phyloP scores from a whole-genome alignment of 1,140 invertebrate species.

The Trichomalopsis sarcophagae region DNA sequence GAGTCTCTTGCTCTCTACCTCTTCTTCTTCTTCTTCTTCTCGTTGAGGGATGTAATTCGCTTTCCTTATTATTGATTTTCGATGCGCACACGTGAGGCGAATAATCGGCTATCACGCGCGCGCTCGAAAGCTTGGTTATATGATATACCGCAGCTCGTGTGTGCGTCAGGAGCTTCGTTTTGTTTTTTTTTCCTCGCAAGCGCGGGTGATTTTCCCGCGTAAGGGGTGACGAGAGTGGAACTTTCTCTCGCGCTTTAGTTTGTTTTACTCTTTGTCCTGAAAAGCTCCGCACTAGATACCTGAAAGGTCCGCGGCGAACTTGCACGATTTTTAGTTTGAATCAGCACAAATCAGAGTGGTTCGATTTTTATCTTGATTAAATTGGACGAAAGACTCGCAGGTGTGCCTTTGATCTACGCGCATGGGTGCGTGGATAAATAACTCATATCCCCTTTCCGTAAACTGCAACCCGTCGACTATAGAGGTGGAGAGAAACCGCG shows the following conservation, averaged over 20 bases:
- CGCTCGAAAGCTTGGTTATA: not conserved
- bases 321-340: too few relatives aligned
- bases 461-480: not conserved
- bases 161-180: not conserved
- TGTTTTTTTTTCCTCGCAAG: not conserved
- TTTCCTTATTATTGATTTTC: constrained; percentile 41
- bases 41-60: not conserved
- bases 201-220: too few relatives aligned
- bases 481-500: too few relatives aligned
- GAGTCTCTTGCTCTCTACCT: not conserved
- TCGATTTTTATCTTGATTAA: too few relatives aligned
- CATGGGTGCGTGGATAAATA: too few relatives aligned
- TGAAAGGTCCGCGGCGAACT: too few relatives aligned
- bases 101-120: constrained; percentile 39
- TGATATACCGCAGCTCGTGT: not conserved
- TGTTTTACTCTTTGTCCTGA: too few relatives aligned
- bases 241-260: too few relatives aligned
- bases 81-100: constrained; percentile 27
- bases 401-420: not conserved
- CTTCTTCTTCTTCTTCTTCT: not conserved
- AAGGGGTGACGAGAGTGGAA: too few relatives aligned
- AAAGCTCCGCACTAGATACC: too few relatives aligned
- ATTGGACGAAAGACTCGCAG: not conserved
- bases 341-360: too few relatives aligned
- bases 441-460: not conserved